These are phyloP conservation scores for Parasteatoda lunata DNA, from an alignment of 2,888 invertebrate species.

Conservation along the genomic window DNA sequence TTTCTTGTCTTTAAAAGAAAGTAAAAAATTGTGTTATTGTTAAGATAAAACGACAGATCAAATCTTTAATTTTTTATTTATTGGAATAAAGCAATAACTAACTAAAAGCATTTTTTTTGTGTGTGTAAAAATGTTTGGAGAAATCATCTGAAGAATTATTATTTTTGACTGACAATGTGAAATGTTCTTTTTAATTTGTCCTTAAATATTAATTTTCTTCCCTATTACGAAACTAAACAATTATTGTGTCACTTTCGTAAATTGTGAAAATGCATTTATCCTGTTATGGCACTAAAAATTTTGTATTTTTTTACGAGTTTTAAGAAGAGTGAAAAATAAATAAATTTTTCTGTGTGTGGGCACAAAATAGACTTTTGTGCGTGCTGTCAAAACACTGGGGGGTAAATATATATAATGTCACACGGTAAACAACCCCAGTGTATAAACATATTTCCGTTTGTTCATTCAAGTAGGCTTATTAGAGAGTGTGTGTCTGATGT, in stretches of 20 bases:
- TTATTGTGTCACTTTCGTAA: constrained; percentile 21
- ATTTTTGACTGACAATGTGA: no score
- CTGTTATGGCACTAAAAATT: constrained; percentile 58
- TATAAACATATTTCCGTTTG: constrained; percentile 52
- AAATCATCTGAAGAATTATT: no score
- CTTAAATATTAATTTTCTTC: no score
- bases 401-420: constrained; percentile 36
- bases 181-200: no score
- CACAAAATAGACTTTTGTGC: constrained; percentile 25
- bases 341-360: constrained; percentile 52
- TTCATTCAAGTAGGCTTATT: constrained; percentile 36
- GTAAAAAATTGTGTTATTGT: no score
- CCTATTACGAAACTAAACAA: no score
- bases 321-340: constrained; percentile 3
- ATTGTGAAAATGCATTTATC: constrained; percentile 46
- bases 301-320: constrained; percentile 61
- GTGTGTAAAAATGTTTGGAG: no score
- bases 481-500: constrained; percentile 38
- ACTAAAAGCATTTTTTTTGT: no score
- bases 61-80: no score
- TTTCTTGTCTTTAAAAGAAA: no score
- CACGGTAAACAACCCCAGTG: constrained; percentile 56
- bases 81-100: no score
- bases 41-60: no score
- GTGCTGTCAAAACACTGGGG: constrained; percentile 60